Base-by-base conservation (phyloP, 2,797 vertebrate species). In the Epinephelus malabaricus region DNA sequence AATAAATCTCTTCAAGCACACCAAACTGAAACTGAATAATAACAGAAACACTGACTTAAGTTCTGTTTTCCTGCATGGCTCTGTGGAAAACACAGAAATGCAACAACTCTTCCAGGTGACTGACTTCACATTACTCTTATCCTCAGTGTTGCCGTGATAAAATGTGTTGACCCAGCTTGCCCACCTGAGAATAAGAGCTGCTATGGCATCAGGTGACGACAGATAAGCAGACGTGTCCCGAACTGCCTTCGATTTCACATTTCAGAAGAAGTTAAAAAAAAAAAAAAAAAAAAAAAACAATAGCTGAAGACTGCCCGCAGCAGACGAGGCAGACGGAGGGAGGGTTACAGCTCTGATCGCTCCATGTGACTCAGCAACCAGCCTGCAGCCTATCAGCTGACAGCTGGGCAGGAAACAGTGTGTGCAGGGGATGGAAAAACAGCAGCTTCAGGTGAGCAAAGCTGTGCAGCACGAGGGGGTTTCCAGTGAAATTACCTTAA, bases 381-480 rank as follows among this genome's bases (percentile, higher is more conserved):
- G 73, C 73, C 77, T n/a, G 66, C 84, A 89, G 89, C 91, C 80
- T 38, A 89, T 92, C 90, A 90, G 84, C 86, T 82, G 85, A 86
- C 67, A 58, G 85, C 59, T 10, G 72, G 69, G 74, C 85, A 87
- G 85, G 80, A 90, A 85, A 69, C 60, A 34, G 70, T 13, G 64
- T 6, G 51, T 30, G 65, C 34, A 69, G 59, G 11, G 30, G 71
- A 15, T 19, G 53, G 66, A 59, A 76, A 69, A 69, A 17, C 65
- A 73, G 78, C 68, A 78, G 71, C 61, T 71, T 18, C 69, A 79
- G 80, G 78, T 80, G 70, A 89, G 59, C 23, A 7, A 60, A 55
- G 62, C 14, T 2, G 25, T 38, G 43, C 34, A 62, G 73, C n/a
- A 13, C 1, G 1, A 30, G 34, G 14, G 2, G 4, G 19, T 12